Conservation (phyloP, 2,888 invertebrate genomes). For the Pristionchus mayeri region DNA sequence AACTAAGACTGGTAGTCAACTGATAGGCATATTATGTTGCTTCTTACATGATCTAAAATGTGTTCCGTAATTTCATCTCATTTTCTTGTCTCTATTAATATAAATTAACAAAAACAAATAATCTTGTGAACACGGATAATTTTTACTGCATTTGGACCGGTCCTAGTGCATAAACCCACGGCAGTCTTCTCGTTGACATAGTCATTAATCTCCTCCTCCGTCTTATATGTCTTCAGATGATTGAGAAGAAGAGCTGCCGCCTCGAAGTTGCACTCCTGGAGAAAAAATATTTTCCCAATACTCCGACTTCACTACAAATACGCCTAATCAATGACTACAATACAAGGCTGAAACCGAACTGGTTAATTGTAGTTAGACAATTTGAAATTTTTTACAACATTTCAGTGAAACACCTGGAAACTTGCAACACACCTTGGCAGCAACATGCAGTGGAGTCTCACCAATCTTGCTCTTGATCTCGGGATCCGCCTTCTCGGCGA, state of each 20-base stretch:
- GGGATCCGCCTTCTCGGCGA: constrained; percentile 95
- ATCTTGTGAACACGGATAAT: not conserved
- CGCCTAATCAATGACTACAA: too few species aligned
- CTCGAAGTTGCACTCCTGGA: constrained; percentile 82
- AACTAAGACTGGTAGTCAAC: too few species aligned
- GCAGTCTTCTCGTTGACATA: constrained; percentile 72
- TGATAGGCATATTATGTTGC: too few species aligned
- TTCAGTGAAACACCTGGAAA: too few species aligned
- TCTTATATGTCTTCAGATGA: constrained; percentile 80
- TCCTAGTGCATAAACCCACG: constrained; percentile 55
- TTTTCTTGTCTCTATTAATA: not conserved
- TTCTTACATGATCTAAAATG: too few species aligned
- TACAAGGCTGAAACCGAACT: not conserved
- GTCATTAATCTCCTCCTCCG: constrained; percentile 63
- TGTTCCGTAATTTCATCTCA: not conserved
- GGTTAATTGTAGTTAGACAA: not conserved
- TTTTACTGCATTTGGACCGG: not conserved
- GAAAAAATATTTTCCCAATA: too few species aligned
- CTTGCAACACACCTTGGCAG: constrained; percentile 83
- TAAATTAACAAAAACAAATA: not conserved
- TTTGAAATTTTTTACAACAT: not conserved
- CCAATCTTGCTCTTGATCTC: constrained; percentile 85
- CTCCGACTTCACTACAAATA: not conserved
- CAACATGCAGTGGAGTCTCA: constrained; percentile 95
- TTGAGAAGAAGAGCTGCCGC: constrained; percentile 90